Evolutionary conservation across 2,888 invertebrate genomes (phyloP), one percentile per base, ranked within the genome.

Genomic region (Chrysolina oricalcia): DNA sequence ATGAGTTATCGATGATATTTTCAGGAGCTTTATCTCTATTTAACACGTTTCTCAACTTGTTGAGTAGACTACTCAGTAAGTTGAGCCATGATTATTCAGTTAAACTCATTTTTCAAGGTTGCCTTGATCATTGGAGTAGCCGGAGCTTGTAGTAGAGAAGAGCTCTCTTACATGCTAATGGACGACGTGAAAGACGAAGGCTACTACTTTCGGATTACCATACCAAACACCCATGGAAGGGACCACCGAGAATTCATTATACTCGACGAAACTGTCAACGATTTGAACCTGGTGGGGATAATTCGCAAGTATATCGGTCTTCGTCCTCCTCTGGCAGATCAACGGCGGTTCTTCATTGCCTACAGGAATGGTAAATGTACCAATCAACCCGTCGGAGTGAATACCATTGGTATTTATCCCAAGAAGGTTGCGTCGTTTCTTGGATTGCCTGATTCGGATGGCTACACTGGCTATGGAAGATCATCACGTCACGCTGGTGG

Each of bases 131-230:
- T 67, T 48, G 67, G 67, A 15, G 50, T 67, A 5, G 50, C 48
- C 23, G 67, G 67, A 15, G 67, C 27, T 3, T 80, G 78, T 50
- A 69, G 79, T 21, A 40, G 73, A 17, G 74, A 78, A 11, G 81
- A 82, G 50, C 65, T 83, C 40, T 68, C 70, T 23, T 75, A 78
- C n/a, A 64, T 83, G 56, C 68, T 74, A 64, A 43, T 79, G 13
- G 66, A 77, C 21, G 76, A 83, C 48, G 73, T 81, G n/a, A 75
- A 77, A 66, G 73, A 80, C 64, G 67, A 59, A 70, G 75, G 70
- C 15, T 41, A 21, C 40, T 46, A 62, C 46, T 41, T 56, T 3
- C 35, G 80, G 53, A 70, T 63, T 11, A 73, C 77, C 35, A 73
- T 78, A 35, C 64, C 64, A 21, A 48, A 21, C 0, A 17, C 23